A percentile compares a stretch with the other conserved stretches of the same genome.
Evolutionary conservation across 2,797 vertebrate genomes (phyloP).

Genomic region (Prionace glauca): DNA sequence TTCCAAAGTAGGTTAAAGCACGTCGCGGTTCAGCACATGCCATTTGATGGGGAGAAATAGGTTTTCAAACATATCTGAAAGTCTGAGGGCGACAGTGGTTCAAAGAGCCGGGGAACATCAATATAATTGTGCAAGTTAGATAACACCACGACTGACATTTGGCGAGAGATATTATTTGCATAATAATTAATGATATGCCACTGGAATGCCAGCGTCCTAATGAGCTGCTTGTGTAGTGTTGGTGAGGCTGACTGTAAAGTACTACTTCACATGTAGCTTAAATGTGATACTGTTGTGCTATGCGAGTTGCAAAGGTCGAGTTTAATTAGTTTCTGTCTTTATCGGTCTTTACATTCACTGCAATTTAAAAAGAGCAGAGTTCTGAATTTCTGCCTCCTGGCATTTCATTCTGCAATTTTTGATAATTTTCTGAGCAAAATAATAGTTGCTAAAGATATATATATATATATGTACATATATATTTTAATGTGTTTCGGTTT

Average conservation of each 20-base stretch:
- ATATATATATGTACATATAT: background rate
- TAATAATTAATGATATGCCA: slow-evolving; percentile 31
- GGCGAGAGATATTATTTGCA: slow-evolving; percentile 18
- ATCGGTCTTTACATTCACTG: background rate
- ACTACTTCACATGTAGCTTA: background rate
- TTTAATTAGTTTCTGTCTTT: slow-evolving; percentile 34
- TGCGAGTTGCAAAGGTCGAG: background rate
- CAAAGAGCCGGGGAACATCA: background rate
- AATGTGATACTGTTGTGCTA: slow-evolving; percentile 31
- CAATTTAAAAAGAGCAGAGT: slow-evolving; percentile 25
- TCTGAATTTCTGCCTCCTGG: slow-evolving; percentile 29
- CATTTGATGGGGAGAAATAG: background rate
- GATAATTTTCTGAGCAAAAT: slow-evolving; percentile 10
- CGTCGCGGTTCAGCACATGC: background rate
- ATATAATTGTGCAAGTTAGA: background rate
- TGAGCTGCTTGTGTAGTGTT: slow-evolving; percentile 16
- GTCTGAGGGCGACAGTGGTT: background rate
- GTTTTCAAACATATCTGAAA: slow-evolving; percentile 10
- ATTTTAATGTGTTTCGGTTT: background rate
- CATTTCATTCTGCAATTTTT: slow-evolving; percentile 25
- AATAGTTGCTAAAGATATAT: background rate
- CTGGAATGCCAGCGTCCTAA: background rate
- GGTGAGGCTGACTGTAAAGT: background rate
- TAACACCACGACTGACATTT: background rate
- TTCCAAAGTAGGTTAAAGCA: background rate